Percentiles rank a stretch among this genome's conserved stretches.
These are phyloP conservation scores for Brachirus orientalis DNA, from an alignment of 2,113 vertebrate genomes.

Conservation along the genomic window DNA sequence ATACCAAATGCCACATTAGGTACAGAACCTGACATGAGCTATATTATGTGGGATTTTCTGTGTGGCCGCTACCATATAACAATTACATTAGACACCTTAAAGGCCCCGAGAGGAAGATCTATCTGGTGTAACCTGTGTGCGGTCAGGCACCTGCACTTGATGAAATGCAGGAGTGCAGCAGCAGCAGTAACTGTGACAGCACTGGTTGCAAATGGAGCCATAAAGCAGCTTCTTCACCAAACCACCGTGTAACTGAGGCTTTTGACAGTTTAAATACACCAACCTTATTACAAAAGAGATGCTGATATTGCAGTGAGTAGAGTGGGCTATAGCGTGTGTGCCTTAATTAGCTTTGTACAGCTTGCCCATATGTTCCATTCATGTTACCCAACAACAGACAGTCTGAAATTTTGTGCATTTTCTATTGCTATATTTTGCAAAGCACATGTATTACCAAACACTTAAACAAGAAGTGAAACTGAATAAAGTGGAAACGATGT, in stretches of 20 bases:
- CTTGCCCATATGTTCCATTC: slow-evolving; percentile 3
- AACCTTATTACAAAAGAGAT: slow-evolving; percentile 27
- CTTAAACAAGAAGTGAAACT: slow-evolving; percentile 57
- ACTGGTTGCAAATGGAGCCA: slow-evolving; percentile 27
- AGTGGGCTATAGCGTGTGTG: slow-evolving; percentile 4
- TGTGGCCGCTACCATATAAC: slow-evolving; percentile 10
- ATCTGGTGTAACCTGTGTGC: slow-evolving; percentile 19
- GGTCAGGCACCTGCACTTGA: slow-evolving; percentile 22
- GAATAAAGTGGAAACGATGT: slow-evolving; percentile 10
- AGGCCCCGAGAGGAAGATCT: slow-evolving; percentile 9
- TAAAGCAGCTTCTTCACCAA: slow-evolving; percentile 31
- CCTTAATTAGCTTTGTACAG: slow-evolving; percentile 12
- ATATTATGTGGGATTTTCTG: neutral
- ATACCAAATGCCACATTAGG: neutral
- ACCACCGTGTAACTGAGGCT: slow-evolving; percentile 9
- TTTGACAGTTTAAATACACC: slow-evolving; percentile 41
- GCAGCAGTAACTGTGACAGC: slow-evolving; percentile 15
- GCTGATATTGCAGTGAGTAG: slow-evolving; percentile 21
- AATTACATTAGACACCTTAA: neutral
- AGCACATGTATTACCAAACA: slow-evolving; percentile 23
- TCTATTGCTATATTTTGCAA: neutral
- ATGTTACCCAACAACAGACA: neutral
- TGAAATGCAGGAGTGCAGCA: slow-evolving; percentile 36
- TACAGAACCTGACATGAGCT: neutral
- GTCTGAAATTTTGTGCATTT: neutral